A percentile compares a stretch with the other conserved stretches of the same genome.
Evolutionary conservation across 2,797 vertebrate species (phyloP).

Genomic region (Cuculus canorus): DNA sequence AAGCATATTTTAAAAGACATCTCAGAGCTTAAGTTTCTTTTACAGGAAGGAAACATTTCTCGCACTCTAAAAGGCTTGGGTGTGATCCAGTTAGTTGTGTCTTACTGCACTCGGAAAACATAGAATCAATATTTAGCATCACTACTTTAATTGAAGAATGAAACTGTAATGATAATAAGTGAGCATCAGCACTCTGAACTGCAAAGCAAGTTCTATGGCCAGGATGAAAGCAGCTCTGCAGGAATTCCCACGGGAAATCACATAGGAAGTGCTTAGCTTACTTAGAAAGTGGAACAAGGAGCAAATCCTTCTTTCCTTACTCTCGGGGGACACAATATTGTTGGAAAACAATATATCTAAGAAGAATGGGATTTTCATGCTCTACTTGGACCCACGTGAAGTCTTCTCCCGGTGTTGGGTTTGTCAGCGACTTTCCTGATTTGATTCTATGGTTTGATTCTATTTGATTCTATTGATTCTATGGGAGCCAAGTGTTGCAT

Average conservation of each 20-base stretch:
- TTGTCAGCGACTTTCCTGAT: neutral
- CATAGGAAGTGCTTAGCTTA: conserved; percentile 43
- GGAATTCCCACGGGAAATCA: conserved; percentile 28
- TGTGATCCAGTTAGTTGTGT: neutral
- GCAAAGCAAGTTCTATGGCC: neutral
- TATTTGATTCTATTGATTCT: too few relatives aligned
- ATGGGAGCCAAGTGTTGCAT: neutral
- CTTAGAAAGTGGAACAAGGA: conserved; percentile 13
- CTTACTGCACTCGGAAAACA: conserved; percentile 28
- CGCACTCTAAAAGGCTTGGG: neutral
- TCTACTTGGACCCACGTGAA: neutral
- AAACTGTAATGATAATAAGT: neutral
- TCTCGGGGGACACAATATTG: neutral
- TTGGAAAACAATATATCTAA: neutral
- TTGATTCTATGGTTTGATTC: neutral
- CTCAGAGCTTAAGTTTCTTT: neutral
- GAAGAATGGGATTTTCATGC: neutral
- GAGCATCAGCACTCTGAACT: conserved; percentile 14
- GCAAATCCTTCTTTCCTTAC: neutral
- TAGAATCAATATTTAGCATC: conserved; percentile 60
- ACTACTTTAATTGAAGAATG: conserved; percentile 55
- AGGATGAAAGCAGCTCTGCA: neutral
- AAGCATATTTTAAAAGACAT: neutral
- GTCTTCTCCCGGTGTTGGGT: accelerated
- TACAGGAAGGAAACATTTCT: neutral